A percentile compares a stretch with the other conserved stretches of the same genome.
phyloP scores from a whole-genome alignment of 1,140 invertebrate species.

The Drosophila sturtevanti region DNA sequence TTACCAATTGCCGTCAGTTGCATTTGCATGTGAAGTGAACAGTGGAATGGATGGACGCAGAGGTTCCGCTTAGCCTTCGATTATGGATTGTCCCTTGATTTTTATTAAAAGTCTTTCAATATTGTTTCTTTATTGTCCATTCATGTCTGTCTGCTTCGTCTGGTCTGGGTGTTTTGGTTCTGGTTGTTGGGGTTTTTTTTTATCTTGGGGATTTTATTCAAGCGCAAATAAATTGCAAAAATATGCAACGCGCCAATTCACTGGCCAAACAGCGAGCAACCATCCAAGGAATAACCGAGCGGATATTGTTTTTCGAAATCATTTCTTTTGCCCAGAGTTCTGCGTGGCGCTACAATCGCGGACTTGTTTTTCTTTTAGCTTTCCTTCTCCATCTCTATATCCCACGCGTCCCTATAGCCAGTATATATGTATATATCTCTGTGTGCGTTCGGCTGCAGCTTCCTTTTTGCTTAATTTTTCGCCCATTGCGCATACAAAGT shows the following conservation, averaged over 20 bases:
- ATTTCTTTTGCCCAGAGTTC: slow-evolving; percentile 45
- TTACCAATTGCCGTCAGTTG: background rate
- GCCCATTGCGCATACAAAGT: slow-evolving; percentile 64
- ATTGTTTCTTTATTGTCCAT: slow-evolving; percentile 28
- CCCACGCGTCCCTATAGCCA: background rate
- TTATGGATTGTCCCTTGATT: slow-evolving; percentile 54
- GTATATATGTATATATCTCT: background rate
- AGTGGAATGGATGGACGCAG: background rate
- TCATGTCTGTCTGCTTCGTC: background rate
- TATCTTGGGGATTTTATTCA: slow-evolving; percentile 53
- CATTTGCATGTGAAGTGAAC: slow-evolving; percentile 5
- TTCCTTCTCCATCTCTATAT: background rate
- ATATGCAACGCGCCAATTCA: slow-evolving; percentile 61
- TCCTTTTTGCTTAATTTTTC: slow-evolving; percentile 55
- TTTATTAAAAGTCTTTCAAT: slow-evolving; percentile 63
- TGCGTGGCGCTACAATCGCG: slow-evolving; percentile 9
- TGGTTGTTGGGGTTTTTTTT: slow-evolving; percentile 6
- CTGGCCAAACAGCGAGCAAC: slow-evolving; percentile 34
- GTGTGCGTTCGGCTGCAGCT: slow-evolving; percentile 24
- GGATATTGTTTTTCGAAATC: slow-evolving; percentile 71
- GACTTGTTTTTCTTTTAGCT: slow-evolving; percentile 21
- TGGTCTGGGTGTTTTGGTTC: slow-evolving; percentile 8
- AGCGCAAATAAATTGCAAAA: slow-evolving; percentile 64
- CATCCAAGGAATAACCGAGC: slow-evolving; percentile 51
- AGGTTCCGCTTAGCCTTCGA: slow-evolving; percentile 33